These are phyloP conservation scores for Protophormia terraenovae DNA, from an alignment of 2,888 invertebrate species.

Conservation along the genomic window DNA sequence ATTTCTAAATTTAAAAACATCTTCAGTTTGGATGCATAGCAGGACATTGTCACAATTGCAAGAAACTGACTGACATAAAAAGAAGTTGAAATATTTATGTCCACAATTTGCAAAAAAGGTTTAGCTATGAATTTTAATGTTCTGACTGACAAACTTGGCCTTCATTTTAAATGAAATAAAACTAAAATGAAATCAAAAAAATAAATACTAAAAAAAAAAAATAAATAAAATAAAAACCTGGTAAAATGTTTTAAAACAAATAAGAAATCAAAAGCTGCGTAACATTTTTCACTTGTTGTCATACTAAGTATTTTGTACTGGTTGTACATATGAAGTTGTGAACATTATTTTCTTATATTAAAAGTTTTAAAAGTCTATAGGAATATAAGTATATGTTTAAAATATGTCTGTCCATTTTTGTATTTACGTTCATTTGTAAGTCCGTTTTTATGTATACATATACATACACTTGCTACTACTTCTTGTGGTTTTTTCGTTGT, in stretches of 20 bases:
- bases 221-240: conserved; percentile 8
- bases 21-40: conserved; percentile 9
- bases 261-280: conserved; percentile 62
- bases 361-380: too few species aligned
- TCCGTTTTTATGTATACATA: conserved; percentile 27
- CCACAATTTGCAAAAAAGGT: conserved; percentile 27
- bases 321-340: background rate
- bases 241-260: conserved; percentile 26
- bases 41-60: conserved; percentile 16
- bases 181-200: conserved; percentile 16
- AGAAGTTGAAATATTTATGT: conserved; percentile 1
- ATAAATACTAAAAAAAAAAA: conserved; percentile 9
- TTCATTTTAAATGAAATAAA: conserved; percentile 52
- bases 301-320: conserved; percentile 35
- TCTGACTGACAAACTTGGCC: conserved; percentile 57
- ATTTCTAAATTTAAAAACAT: background rate
- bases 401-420: background rate
- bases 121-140: conserved; percentile 46
- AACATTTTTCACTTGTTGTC: conserved; percentile 65
- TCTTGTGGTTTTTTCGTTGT: conserved; percentile 39
- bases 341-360: too few species aligned
- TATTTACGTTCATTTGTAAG: background rate
- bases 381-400: conserved; percentile 10
- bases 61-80: background rate
- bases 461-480: conserved; percentile 54